Evolutionary conservation across 1,140 invertebrate species (phyloP), one percentile per base, ranked within the genome.

Genomic region (Drosophila obscura): DNA sequence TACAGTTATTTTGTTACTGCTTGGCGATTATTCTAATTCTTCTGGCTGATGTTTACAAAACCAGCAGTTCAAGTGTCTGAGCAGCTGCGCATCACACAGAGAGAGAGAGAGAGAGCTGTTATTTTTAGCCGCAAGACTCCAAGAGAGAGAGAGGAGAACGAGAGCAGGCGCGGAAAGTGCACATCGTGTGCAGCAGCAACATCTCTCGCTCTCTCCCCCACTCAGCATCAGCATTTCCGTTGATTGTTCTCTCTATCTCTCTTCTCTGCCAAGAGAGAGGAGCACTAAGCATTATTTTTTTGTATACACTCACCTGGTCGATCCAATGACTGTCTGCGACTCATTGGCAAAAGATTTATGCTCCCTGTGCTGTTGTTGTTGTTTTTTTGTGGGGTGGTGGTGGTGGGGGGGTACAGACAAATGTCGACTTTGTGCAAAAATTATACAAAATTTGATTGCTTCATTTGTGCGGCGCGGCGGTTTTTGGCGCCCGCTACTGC

Each of bases 311-410:
- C 79, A 91, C 90, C 90, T 91, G 90, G 90, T 90, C 90, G 90
- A 91, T 91, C 90, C 85, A 91, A 84, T 88, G 90, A 91, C 90
- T 91, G 90, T 84, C 90, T 90, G 76, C 90, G 90, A 91, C 90
- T 91, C 90, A 91, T 91, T 91, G 90, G 90, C 90, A 80, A 85
- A 83, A 75, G 75, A 88, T 88, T 88, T 88, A 68, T 88, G 67
- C 72, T 71, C 79, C 83, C 68, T 73, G 72, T 76, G 65, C 67
- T 65, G 73, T 73, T 39, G 35, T 35, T 35, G 31, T 35, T 35
- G 31, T 39, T 39, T 13, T 39, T 0, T 39, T 39, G 35, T 39
- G 11, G 35, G 35, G 35, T 39, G 9, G 71, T 73, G 50, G 51
- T 66, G 48, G 64, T 69, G 57, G 60, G 78, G 80, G 44, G 44